These are phyloP conservation scores for Trematomus loennbergii DNA, from an alignment of 2,113 vertebrate species.

Conservation along the genomic window DNA sequence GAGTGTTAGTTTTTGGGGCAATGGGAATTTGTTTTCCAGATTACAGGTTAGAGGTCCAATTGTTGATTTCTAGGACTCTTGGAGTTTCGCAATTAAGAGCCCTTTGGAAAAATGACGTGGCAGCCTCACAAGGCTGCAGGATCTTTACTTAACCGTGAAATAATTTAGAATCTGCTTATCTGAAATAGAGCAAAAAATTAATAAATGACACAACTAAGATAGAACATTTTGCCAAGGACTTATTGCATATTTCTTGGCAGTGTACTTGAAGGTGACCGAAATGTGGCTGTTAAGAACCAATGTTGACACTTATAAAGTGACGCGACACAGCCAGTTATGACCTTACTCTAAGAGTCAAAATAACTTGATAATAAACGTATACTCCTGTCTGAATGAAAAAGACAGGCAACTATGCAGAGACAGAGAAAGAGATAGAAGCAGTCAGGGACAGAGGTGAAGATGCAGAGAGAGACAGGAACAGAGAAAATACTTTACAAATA, in stretches of 20 bases:
- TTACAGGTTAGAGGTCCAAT: too few relatives aligned
- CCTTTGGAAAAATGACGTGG: too few relatives aligned
- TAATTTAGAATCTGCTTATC: too few relatives aligned
- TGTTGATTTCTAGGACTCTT: too few relatives aligned
- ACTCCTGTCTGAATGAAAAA: not conserved
- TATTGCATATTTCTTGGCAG: not conserved
- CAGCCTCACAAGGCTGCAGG: too few relatives aligned
- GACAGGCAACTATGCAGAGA: not conserved
- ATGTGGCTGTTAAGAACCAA: not conserved
- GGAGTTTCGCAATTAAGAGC: too few relatives aligned
- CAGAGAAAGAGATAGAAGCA: not conserved
- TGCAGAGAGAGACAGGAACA: not conserved
- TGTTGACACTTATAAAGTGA: not conserved
- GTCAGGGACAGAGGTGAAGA: not conserved
- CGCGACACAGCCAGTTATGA: not conserved
- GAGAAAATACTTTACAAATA: not conserved
- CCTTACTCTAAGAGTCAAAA: not conserved
- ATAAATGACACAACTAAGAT: too few relatives aligned
- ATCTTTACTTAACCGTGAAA: too few relatives aligned
- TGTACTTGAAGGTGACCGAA: not conserved
- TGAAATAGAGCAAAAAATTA: too few relatives aligned
- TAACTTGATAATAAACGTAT: not conserved
- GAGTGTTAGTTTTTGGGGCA: too few relatives aligned
- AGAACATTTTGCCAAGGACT: not conserved
- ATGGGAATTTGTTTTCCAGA: too few relatives aligned